phyloP scores from a whole-genome alignment of 2,888 invertebrate genomes.

The Zonitis immaculata region DNA sequence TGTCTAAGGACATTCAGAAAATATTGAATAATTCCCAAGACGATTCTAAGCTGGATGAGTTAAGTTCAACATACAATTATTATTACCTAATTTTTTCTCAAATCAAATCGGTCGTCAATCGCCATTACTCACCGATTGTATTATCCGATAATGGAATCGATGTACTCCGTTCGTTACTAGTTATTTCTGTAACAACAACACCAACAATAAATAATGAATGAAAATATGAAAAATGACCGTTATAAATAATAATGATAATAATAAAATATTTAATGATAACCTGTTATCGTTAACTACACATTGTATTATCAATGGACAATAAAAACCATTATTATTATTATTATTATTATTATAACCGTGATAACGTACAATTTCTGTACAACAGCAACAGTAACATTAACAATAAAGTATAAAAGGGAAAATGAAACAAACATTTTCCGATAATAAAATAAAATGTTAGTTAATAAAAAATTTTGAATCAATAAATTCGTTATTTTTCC shows the following conservation, averaged over 20 bases:
- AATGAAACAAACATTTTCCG: background rate
- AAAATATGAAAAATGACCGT: background rate
- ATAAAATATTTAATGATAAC: no score
- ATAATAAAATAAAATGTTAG: no score
- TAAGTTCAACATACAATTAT: no score
- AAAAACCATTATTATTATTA: no score
- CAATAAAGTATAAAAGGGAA: background rate
- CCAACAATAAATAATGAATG: background rate
- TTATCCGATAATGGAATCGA: conserved; percentile 19
- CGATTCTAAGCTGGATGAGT: no score
- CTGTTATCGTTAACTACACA: no score
- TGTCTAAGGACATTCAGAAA: no score
- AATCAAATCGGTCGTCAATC: background rate
- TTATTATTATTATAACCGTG: no score
- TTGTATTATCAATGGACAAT: background rate
- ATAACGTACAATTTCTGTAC: no score
- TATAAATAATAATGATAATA: background rate
- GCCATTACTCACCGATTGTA: conserved; percentile 27
- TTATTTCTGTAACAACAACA: conserved; percentile 27
- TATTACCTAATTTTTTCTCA: no score
- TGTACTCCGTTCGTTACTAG: conserved; percentile 27
- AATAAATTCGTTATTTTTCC: no score
- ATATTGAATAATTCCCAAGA: no score
- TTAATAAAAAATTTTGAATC: background rate
- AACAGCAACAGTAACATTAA: background rate